These are phyloP conservation scores for Priocnemis perturbator DNA, from an alignment of 2,888 invertebrate species.

Conservation along the genomic window DNA sequence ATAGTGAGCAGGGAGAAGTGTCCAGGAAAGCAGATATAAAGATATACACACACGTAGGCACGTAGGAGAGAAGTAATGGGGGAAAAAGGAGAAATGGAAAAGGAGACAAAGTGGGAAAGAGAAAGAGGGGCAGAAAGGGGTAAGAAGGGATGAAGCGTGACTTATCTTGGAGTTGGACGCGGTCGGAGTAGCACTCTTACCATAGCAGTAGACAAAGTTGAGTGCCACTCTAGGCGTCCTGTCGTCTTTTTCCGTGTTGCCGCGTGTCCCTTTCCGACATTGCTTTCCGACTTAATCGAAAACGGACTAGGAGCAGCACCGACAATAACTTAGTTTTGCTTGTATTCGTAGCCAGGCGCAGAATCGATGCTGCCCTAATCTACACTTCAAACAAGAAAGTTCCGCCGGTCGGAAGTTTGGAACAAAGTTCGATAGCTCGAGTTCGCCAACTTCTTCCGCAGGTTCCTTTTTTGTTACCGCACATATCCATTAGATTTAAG, in stretches of 20 bases:
- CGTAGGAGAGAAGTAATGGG: neutral
- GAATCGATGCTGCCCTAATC: no score
- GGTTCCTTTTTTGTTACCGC: no score
- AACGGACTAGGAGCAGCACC: neutral
- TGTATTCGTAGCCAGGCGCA: no score
- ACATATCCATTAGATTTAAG: no score
- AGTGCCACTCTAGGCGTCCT: slow-evolving; percentile 30
- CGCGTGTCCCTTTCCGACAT: slow-evolving; percentile 26
- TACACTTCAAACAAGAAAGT: no score
- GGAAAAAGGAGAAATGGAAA: neutral
- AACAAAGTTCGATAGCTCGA: no score
- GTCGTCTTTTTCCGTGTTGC: slow-evolving; percentile 8
- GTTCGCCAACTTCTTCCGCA: no score
- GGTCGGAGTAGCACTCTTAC: slow-evolving; percentile 33
- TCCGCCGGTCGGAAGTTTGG: no score
- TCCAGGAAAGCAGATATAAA: no score
- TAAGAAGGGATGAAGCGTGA: slow-evolving; percentile 25
- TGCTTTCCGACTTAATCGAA: neutral
- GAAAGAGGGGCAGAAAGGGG: neutral
- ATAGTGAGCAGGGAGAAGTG: no score
- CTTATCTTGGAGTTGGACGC: slow-evolving; percentile 41
- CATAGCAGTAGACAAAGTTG: slow-evolving; percentile 32
- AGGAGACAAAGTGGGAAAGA: slow-evolving; percentile 3
- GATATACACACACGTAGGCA: no score
- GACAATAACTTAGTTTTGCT: neutral